phyloP scores from a whole-genome alignment of 2,888 invertebrate genomes.

The Osmoderma eremita region DNA sequence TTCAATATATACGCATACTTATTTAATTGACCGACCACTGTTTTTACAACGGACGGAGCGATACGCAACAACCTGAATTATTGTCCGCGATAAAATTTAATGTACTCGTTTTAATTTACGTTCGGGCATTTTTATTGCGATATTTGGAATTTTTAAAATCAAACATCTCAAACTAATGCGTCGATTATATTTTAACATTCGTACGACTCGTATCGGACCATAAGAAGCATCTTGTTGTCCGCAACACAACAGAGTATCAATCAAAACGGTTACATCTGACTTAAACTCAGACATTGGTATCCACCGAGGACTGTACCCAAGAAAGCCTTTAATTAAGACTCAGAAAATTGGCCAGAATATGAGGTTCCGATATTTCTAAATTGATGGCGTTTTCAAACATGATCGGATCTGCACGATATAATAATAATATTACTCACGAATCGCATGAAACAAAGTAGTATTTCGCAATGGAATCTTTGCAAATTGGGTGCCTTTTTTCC shows the following conservation, averaged over 20 bases:
- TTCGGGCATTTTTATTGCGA: conserved; percentile 40
- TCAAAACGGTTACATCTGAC: not conserved
- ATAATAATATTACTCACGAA: conserved; percentile 33
- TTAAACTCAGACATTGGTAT: conserved; percentile 8
- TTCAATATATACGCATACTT: conserved; percentile 43
- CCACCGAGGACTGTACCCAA: not conserved
- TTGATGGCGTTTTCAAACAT: conserved; percentile 14
- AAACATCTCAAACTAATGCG: conserved; percentile 30
- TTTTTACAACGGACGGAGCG: conserved; percentile 36
- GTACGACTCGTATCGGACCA: conserved; percentile 15
- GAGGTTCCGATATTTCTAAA: conserved; percentile 20
- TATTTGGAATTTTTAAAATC: conserved; percentile 38
- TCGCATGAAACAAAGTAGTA: conserved; percentile 26
- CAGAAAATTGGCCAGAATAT: conserved; percentile 28
- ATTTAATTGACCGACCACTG: conserved; percentile 45
- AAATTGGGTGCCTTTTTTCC: conserved; percentile 30
- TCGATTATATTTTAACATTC: conserved; percentile 36
- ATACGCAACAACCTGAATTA: conserved; percentile 39
- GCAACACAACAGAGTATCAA: conserved; percentile 17
- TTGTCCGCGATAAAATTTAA: conserved; percentile 40
- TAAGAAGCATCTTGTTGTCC: conserved; percentile 20
- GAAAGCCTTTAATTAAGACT: conserved; percentile 21
- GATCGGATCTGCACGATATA: conserved; percentile 9
- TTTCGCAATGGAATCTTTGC: conserved; percentile 19
- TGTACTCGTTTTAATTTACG: conserved; percentile 42